Evolutionary conservation across 2,797 vertebrate species (phyloP), one percentile per base, ranked within the genome.

Genomic region (Lepus townsendii): DNA sequence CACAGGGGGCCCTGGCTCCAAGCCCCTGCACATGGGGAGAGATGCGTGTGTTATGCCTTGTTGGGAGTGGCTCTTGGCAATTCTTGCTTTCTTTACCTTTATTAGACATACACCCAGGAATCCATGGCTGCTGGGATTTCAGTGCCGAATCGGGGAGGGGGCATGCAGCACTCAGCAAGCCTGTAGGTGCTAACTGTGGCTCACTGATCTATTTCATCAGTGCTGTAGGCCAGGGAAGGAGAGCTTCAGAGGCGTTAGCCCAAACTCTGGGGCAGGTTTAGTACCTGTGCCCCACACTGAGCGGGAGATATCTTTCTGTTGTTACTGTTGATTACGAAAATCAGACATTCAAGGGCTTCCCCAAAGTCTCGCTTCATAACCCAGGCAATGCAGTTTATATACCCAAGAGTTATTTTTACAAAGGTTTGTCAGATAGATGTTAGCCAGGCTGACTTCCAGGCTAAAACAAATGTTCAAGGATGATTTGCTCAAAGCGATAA

Each of bases 321-420:
- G 93, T 97, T 93, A 87, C 92, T 96, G 95, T 92, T 92, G 96
- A 97, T 83, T 80, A 75, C 22, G 91, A 94, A 93, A 97, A 87
- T 87, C 83, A 80, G 85, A 82, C 83, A 62, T 94, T 93, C 19
- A 3, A 57, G 66, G 94, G 68, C 79, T 88, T 93, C 88, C 75
- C 52, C 20, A 7, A 16, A 5, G 11, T 90, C 92, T 86, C n/a
- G 62, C 88, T 95, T 94, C 78, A 83, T 47, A 76, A 42, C 52
- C 35, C 72, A 96, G 96, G 90, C 93, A 94, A 91, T 73, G 65
- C 27, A 83, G 54, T 57, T 16, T 57, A 84, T 79, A 14, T 90
- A 30, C 42, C 32, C 35, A 7, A 14, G 91, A 90, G 96, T 97
- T 96, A 88, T 96, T 96, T 95, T 97, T 79, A 93, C 83, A 76